Conservation (phyloP, 2,888 invertebrate genomes). For the Pollenia griseotomentosa region DNA sequence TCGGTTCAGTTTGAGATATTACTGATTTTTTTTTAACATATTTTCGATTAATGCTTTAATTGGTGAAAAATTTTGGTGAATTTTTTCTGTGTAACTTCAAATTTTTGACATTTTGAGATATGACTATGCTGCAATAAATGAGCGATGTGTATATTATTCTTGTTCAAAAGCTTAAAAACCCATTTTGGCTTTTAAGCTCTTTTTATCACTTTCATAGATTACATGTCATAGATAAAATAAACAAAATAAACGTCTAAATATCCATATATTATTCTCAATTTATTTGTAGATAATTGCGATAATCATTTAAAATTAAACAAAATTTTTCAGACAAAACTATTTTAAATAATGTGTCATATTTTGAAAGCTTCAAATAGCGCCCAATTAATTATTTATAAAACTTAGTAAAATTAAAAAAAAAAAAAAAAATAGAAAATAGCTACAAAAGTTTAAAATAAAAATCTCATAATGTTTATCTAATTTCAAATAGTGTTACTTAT, state of each 20-base stretch:
- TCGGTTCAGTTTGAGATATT: too few species aligned
- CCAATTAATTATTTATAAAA: constrained; percentile 20
- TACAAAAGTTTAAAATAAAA: constrained; percentile 5
- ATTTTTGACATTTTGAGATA: too few species aligned
- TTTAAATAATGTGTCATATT: constrained; percentile 29
- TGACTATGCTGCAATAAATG: too few species aligned
- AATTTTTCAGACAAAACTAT: background rate
- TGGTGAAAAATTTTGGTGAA: too few species aligned
- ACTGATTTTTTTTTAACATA: too few species aligned
- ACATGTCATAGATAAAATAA: constrained; percentile 35
- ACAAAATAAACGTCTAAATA: constrained; percentile 25
- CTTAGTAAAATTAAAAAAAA: constrained; percentile 3
- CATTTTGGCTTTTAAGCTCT: background rate
- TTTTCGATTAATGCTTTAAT: too few species aligned
- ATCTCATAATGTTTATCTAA: constrained; percentile 12
- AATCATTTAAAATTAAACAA: constrained; percentile 16
- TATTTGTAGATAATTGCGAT: background rate
- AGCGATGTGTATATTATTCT: too few species aligned
- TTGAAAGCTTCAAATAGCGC: constrained; percentile 12
- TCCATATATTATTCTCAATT: background rate
- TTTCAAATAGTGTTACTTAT: constrained; percentile 5
- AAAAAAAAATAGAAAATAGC: background rate
- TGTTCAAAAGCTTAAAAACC: background rate
- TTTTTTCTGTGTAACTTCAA: too few species aligned
- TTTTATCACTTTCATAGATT: constrained; percentile 6